Evolutionary conservation across 2,797 vertebrate genomes (phyloP), one percentile per base, ranked within the genome.

Genomic region (Molossus molossus): DNA sequence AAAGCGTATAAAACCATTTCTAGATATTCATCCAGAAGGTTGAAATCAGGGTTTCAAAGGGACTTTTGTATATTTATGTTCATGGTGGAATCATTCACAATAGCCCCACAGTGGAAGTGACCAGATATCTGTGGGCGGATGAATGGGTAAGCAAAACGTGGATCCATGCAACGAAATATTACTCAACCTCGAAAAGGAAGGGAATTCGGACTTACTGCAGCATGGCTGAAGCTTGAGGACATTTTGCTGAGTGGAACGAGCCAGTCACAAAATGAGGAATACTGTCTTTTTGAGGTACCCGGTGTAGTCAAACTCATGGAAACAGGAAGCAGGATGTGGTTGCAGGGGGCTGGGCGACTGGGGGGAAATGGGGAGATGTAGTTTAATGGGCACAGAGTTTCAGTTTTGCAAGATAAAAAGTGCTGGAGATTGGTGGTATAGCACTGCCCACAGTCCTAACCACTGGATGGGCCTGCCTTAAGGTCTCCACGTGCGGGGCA

Each of bases 101-200:
- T 0, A 69, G 25, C 79, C 64, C 21, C 62, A 33, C 70, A 17
- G 45, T 18, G 17, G 76, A 57, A 27, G 75, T 5, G 58, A 3
- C 27, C 7, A 29, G 0, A 0, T 0, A 25, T 0, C 53, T 13
- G 6, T 1, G 13, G 6, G 50, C 0, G 45, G 57, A 75, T 1
- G 29, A 60, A 6, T 0, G 9, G 5, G 11, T 58, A 40, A n/a
- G 40, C 11, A n/a, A 14, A 53, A 91, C 0, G 33, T 4, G 13
- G 2, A 12, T 11, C 1, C 29, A 25, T 0, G 62, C 11, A 25
- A 3, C 0, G 60, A 60, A n/a, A 23, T 58, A 79, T 10, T 23
- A 48, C 7, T 69, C 0, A 40, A 48, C 13, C 17, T 33, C 76
- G 5, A 29, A 81, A 89, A 80, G 45, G 72, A 70, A 82, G 65